A percentile compares a stretch with the other conserved stretches of the same genome.
phyloP scores from a whole-genome alignment of 1,140 invertebrate species.

The Luehdorfia chinensis region DNA sequence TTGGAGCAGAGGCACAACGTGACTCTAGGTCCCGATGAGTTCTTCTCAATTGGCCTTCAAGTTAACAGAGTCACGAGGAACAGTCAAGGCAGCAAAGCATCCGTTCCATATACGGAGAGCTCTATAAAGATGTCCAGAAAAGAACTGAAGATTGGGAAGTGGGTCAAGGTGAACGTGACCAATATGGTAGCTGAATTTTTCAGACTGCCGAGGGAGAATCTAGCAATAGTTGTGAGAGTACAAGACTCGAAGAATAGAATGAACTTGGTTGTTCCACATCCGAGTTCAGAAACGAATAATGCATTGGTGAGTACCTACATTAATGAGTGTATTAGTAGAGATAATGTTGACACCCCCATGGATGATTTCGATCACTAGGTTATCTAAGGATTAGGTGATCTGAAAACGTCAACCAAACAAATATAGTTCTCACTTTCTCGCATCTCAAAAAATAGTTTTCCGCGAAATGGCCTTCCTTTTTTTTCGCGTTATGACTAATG shows the following conservation, averaged over 20 bases:
- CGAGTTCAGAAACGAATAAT: constrained; percentile 74
- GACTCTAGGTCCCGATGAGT: constrained; percentile 45
- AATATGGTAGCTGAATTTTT: constrained; percentile 87
- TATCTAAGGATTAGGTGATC: background rate
- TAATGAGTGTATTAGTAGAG: constrained; percentile 29
- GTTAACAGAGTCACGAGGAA: constrained; percentile 66
- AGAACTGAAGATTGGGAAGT: constrained; percentile 78
- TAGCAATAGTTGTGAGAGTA: constrained; percentile 86
- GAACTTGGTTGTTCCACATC: constrained; percentile 65
- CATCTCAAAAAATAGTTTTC: too few relatives aligned
- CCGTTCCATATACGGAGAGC: constrained; percentile 55
- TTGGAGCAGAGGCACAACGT: constrained; percentile 49
- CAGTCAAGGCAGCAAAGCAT: constrained; percentile 55
- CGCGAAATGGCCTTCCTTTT: too few relatives aligned
- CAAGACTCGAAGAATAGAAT: constrained; percentile 72
- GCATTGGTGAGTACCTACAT: constrained; percentile 62
- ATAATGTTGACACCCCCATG: background rate
- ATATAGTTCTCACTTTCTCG: too few relatives aligned
- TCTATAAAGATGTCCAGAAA: constrained; percentile 55
- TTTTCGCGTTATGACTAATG: too few relatives aligned
- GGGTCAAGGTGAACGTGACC: constrained; percentile 87
- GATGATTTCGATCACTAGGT: background rate
- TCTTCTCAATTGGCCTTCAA: constrained; percentile 55
- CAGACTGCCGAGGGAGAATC: constrained; percentile 82
- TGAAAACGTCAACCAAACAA: too few relatives aligned